These are phyloP conservation scores for Bettongia penicillata DNA, from an alignment of 2,113 vertebrate genomes.

Conservation along the genomic window DNA sequence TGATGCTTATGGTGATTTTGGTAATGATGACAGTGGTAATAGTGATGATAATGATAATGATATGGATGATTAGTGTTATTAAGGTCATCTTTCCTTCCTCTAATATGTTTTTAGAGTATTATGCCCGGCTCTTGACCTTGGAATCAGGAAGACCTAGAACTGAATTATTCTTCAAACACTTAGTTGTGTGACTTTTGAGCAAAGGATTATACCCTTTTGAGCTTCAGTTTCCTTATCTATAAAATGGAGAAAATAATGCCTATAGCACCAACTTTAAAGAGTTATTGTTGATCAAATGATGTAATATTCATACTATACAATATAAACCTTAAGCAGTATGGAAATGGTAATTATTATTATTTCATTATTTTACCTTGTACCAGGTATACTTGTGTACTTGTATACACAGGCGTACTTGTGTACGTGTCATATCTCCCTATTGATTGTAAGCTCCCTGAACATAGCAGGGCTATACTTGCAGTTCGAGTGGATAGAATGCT, in stretches of 20 bases:
- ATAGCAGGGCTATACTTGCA: not conserved
- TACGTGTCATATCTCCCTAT: not conserved
- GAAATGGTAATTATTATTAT: not conserved
- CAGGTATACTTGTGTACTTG: not conserved
- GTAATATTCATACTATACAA: not conserved
- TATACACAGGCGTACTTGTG: not conserved
- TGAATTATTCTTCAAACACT: not conserved
- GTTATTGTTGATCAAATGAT: not conserved
- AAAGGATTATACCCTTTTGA: not conserved
- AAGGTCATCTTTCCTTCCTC: not conserved
- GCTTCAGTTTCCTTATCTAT: not conserved
- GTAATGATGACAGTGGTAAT: too few relatives aligned
- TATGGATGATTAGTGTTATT: not conserved
- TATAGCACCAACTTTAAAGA: not conserved
- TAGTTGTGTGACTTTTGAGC: not conserved
- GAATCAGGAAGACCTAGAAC: not conserved
- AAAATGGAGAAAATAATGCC: not conserved
- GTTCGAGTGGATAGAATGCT: not conserved
- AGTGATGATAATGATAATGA: too few relatives aligned
- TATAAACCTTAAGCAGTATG: not conserved
- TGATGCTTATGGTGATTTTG: not conserved
- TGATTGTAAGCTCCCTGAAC: not conserved
- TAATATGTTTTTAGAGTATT: not conserved
- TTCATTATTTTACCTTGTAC: not conserved
- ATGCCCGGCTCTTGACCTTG: not conserved